These are phyloP conservation scores for Drosophila tripunctata DNA, from an alignment of 2,888 invertebrate species.

Conservation along the genomic window DNA sequence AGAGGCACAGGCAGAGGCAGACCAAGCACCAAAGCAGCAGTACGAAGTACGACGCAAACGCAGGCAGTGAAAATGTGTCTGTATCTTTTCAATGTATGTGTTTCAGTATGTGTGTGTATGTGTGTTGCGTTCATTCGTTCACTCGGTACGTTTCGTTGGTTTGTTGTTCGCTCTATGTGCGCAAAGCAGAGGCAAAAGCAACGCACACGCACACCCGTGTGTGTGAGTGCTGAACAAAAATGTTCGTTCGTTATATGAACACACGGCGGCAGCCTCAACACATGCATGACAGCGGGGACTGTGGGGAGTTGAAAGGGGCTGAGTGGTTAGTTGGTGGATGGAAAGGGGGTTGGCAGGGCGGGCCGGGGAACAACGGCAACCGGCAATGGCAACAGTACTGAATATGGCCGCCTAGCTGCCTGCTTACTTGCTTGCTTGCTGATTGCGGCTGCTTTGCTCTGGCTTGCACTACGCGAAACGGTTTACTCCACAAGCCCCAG, in stretches of 20 bases:
- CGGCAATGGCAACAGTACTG: slow-evolving; percentile 62
- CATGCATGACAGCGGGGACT: slow-evolving; percentile 24
- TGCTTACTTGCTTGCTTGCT: slow-evolving; percentile 45
- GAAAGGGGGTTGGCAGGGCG: slow-evolving; percentile 1
- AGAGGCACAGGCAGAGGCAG: slow-evolving; percentile 47
- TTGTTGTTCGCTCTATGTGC: slow-evolving; percentile 57
- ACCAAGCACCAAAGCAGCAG: slow-evolving; percentile 43
- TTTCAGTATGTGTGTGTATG: slow-evolving; percentile 11
- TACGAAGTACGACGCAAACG: slow-evolving; percentile 73
- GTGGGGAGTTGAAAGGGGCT: not conserved
- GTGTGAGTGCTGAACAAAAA: slow-evolving; percentile 56
- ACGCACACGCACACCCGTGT: slow-evolving; percentile 20
- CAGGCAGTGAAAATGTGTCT: slow-evolving; percentile 58
- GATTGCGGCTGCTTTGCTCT: slow-evolving; percentile 63
- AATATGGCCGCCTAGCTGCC: slow-evolving; percentile 62
- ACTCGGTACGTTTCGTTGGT: slow-evolving; percentile 57
- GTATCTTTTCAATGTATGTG: slow-evolving; percentile 28
- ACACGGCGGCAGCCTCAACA: slow-evolving; percentile 52
- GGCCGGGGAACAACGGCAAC: slow-evolving; percentile 31
- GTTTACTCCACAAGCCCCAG: slow-evolving; percentile 16
- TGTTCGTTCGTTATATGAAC: slow-evolving; percentile 74
- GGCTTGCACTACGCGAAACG: slow-evolving; percentile 41
- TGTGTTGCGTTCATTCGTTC: slow-evolving; percentile 55
- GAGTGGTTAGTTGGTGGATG: not conserved
- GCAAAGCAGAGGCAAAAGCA: slow-evolving; percentile 55